Evolutionary conservation across 2,113 vertebrate genomes (phyloP).

Genomic region (Apus apus): DNA sequence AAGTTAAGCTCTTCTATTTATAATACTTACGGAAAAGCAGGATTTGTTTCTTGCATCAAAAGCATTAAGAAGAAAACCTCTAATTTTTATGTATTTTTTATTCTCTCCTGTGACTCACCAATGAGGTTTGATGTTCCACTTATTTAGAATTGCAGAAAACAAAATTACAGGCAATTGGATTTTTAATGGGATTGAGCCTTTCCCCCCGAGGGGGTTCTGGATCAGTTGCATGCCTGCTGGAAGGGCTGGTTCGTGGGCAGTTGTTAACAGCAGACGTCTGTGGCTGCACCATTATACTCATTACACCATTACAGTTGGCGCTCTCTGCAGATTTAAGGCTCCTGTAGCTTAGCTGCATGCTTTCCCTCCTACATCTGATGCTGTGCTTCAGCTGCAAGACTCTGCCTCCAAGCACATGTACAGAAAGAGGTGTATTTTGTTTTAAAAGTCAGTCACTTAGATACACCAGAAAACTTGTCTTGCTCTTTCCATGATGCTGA

Average conservation of each 20-base stretch:
- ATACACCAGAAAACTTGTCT: not conserved
- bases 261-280: not conserved
- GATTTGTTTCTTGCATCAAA: constrained; percentile 10
- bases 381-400: not conserved
- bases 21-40: not conserved
- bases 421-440: not conserved
- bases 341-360: not conserved
- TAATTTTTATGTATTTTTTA: not conserved
- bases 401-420: not conserved
- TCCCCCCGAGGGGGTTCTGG: not conserved
- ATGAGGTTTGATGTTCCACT: not conserved
- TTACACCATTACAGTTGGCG: not conserved
- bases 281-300: not conserved
- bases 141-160: not conserved
- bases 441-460: not conserved
- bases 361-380: not conserved
- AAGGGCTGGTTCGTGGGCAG: not conserved
- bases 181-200: not conserved
- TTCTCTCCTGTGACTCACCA: not conserved
- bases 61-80: not conserved
- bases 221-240: not conserved
- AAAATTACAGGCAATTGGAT: constrained; percentile 2
- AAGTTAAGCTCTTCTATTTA: constrained; percentile 51
- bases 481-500: not conserved
- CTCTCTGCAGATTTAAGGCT: not conserved